Percentiles rank a stretch among this genome's conserved stretches.
Conservation (phyloP, 2,888 invertebrate genomes). For the Marasmarcha lunaedactyla region DNA sequence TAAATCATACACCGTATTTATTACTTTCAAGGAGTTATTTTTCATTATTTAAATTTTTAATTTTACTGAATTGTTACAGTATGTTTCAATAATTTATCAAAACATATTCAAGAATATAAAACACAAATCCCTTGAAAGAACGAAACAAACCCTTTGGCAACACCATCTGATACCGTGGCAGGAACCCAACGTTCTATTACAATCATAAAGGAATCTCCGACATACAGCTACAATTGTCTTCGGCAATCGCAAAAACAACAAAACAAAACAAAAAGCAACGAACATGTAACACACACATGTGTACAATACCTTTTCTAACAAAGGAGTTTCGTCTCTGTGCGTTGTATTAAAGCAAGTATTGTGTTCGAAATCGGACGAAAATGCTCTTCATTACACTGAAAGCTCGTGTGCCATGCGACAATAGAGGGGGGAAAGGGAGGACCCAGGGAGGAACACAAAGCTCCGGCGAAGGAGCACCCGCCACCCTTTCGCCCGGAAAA, state of each 20-base stretch:
- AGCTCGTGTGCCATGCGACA: conserved; percentile 68
- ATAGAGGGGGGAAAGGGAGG: conserved; percentile 25
- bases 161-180: conserved; percentile 8
- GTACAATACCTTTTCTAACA: conserved; percentile 51
- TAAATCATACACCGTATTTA: too few species aligned
- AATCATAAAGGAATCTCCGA: conserved; percentile 4
- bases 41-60: too few species aligned
- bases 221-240: conserved; percentile 38
- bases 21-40: too few species aligned
- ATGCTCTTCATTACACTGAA: conserved; percentile 72
- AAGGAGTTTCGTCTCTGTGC: conserved; percentile 59
- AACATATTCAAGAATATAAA: too few species aligned
- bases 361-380: conserved; percentile 68
- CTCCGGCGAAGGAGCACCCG: conserved; percentile 46
- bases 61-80: too few species aligned
- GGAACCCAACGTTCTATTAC: conserved; percentile 20
- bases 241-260: conserved; percentile 51
- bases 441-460: conserved; percentile 42
- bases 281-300: conserved; percentile 53
- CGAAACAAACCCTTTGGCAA: background rate
- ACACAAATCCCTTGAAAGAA: background rate
- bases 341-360: conserved; percentile 65
- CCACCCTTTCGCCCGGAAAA: conserved; percentile 67
- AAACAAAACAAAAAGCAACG: conserved; percentile 25
- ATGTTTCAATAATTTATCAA: too few species aligned